Evolutionary conservation across 2,888 invertebrate species (phyloP).

Genomic region (Lagria hirta): DNA sequence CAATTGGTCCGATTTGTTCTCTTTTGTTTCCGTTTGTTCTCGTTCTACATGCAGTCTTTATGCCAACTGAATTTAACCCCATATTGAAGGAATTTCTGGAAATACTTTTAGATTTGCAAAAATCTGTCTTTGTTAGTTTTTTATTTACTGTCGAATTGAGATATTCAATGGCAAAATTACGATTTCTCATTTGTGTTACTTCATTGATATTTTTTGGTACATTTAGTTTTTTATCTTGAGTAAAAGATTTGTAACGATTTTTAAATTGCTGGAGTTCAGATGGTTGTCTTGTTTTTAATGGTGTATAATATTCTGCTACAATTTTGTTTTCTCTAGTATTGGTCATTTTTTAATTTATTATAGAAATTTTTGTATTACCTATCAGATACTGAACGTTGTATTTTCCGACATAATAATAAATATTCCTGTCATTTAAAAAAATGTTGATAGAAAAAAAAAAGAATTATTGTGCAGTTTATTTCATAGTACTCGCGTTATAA

Average conservation of each 20-base stretch:
- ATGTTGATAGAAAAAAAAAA: constrained; percentile 8
- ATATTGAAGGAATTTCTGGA: constrained; percentile 1
- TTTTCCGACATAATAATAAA: constrained; percentile 6
- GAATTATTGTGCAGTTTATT: constrained; percentile 8
- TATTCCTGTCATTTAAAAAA: constrained; percentile 9
- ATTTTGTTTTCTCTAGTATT: constrained; percentile 2
- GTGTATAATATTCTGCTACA: constrained; percentile 1
- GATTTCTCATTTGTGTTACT: constrained; percentile 1
- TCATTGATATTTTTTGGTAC: constrained; percentile 1
- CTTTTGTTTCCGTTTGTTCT: neutral
- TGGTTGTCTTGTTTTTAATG: constrained; percentile 7
- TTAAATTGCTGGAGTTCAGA: constrained; percentile 13
- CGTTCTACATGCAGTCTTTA: neutral
- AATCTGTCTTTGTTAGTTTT: constrained; percentile 1
- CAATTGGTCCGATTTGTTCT: neutral
- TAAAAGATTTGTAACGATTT: constrained; percentile 13
- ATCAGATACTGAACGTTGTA: constrained; percentile 7
- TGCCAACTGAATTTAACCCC: neutral
- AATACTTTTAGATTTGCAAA: constrained; percentile 1
- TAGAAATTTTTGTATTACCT: constrained; percentile 5
- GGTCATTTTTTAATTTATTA: constrained; percentile 6
- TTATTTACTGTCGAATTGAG: neutral
- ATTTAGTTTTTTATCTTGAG: constrained; percentile 1
- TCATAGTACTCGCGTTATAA: constrained; percentile 6
- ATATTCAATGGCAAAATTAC: constrained; percentile 1